Evolutionary conservation across 2,888 invertebrate species (phyloP).

Genomic region (Dynastes tityus): DNA sequence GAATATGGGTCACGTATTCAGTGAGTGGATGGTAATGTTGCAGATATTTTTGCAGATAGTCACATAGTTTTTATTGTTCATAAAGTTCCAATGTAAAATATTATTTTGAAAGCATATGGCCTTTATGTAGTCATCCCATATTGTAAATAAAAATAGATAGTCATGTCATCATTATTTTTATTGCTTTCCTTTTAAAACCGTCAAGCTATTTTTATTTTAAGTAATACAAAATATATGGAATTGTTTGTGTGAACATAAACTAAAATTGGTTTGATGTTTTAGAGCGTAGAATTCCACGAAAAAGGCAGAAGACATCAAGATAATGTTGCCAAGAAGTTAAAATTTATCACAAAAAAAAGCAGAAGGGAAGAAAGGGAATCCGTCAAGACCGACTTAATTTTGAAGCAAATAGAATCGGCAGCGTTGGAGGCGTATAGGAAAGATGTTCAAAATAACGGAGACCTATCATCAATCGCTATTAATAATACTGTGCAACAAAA

Average conservation of each 20-base stretch:
- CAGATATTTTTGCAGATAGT: constrained; percentile 30
- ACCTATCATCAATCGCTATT: constrained; percentile 75
- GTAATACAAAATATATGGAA: no score
- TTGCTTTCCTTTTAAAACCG: constrained; percentile 3
- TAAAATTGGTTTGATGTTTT: constrained; percentile 60
- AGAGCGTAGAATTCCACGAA: constrained; percentile 97
- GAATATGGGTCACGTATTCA: constrained; percentile 24
- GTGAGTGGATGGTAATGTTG: constrained; percentile 5
- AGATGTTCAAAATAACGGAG: constrained; percentile 83
- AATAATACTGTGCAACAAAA: constrained; percentile 64
- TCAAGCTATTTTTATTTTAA: not conserved
- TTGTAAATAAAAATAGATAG: constrained; percentile 30
- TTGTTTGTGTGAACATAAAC: not conserved
- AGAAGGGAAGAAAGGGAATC: constrained; percentile 85
- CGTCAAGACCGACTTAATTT: constrained; percentile 83
- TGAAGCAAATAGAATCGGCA: constrained; percentile 92
- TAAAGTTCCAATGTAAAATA: constrained; percentile 26
- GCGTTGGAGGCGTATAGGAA: constrained; percentile 91
- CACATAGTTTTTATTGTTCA: constrained; percentile 26
- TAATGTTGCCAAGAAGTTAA: constrained; percentile 90
- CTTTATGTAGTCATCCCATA: constrained; percentile 22
- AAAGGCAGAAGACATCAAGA: constrained; percentile 93
- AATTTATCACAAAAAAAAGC: constrained; percentile 88
- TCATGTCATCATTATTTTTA: constrained; percentile 1
- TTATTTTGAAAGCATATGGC: constrained; percentile 20